Base-by-base conservation (phyloP, 2,797 vertebrate species). In the Labroides dimidiatus region DNA sequence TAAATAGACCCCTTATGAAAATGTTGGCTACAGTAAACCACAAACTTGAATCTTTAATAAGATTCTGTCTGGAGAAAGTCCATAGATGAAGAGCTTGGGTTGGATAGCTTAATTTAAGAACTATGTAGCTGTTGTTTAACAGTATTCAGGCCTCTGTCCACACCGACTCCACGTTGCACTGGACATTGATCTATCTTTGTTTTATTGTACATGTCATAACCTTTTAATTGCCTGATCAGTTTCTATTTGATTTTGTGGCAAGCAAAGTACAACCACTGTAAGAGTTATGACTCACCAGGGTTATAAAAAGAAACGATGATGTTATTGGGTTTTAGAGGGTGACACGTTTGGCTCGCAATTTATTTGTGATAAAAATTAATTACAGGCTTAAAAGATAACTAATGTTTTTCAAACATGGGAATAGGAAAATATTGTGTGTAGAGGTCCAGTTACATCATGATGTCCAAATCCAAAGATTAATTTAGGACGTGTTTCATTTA, bases 111-210 rank as follows among this genome's bases (percentile, higher is more conserved):
- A 45, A 49, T 47, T 45, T 9, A 37, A 36, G 33, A 64, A 14
- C 12, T 53, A 1, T 14, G 13, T 37, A 51, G 47, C 3, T 12
- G 4, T 17, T 52, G n/a, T 27, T 24, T 17, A 15, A 23, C 15
- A 48, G 4, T 7, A 14, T 11, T 1, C 10, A 57, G n/a, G 27
- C 37, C 51, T 43, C 4, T n/a, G 15, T 54, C 20, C 14, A 7
- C 33, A 7, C 17, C 4, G 7, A 41, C 7, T 42, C 37, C 60
- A 74, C 53, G 54, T 62, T 63, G 49, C 20, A 8, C 2, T 78
- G 82, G 57, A 87, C 84, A 68, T 80, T 85, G 80, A 77, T 60
- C 77, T 21, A 51, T 66, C 72, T 39, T 19, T 58, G 52, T 51
- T 69, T 71, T 56, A 76, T 63, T 48, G 33, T 56, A 58, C 62